A percentile compares a stretch with the other conserved stretches of the same genome.
Conservation (phyloP, 2,797 vertebrate species). For the Dallia pectoralis region DNA sequence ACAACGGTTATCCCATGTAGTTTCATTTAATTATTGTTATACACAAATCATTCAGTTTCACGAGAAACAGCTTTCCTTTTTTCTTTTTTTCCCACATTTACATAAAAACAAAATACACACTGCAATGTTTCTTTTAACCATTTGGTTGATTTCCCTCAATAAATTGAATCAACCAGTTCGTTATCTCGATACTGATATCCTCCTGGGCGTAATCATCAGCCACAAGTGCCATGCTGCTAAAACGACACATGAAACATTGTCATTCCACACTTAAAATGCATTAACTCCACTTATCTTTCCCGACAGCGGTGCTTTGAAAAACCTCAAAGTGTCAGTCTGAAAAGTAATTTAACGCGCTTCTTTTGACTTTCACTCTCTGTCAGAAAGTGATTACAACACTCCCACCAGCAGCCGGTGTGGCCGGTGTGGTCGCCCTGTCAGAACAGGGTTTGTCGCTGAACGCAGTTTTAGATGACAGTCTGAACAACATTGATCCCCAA, state of each 20-base stretch:
- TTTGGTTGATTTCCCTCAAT: no score
- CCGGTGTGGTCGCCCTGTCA: constrained; percentile 26
- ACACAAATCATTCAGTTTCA: no score
- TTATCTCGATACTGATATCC: no score
- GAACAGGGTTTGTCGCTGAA: constrained; percentile 24
- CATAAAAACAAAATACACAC: no score
- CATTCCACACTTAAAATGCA: constrained; percentile 10
- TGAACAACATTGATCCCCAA: constrained; percentile 29
- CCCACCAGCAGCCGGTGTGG: constrained; percentile 14
- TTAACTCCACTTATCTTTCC: neutral
- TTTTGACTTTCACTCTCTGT: constrained; percentile 22
- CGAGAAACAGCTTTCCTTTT: no score
- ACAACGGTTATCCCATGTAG: no score
- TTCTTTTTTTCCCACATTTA: no score
- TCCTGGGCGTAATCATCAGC: no score
- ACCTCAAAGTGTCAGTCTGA: constrained; percentile 32
- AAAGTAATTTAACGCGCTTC: constrained; percentile 15
- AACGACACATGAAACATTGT: neutral
- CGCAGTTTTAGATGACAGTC: constrained; percentile 13
- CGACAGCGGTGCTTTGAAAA: constrained; percentile 8
- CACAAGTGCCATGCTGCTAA: neutral
- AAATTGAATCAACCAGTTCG: no score
- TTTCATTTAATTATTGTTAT: no score
- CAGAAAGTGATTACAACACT: constrained; percentile 28
- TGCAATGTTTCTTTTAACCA: no score